Evolutionary conservation across 2,113 vertebrate genomes (phyloP).

Genomic region (Acanthisitta chloris): DNA sequence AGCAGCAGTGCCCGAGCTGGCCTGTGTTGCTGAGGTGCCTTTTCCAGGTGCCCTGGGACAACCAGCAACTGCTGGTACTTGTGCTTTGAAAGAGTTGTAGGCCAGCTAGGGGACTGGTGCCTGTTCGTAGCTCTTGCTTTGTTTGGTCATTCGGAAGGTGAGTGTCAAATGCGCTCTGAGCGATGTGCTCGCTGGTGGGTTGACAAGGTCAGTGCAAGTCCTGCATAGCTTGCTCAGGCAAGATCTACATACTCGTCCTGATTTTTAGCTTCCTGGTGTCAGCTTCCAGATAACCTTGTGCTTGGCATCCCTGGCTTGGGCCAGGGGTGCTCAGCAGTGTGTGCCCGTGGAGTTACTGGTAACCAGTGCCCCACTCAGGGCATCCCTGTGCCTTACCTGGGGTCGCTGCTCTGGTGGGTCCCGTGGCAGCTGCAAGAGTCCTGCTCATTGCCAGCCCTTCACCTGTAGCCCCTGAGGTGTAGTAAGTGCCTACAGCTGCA

Average conservation of each 20-base stretch:
- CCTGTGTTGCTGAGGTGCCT: neutral
- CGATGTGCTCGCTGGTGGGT: accelerated
- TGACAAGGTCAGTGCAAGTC: neutral
- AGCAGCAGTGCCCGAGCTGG: accelerated
- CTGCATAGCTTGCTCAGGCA: neutral
- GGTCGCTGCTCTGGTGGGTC: too few relatives aligned
- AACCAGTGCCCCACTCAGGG: accelerated
- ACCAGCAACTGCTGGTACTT: accelerated
- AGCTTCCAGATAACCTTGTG: neutral
- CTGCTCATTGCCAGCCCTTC: neutral
- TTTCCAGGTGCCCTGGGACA: accelerated
- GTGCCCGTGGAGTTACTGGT: accelerated
- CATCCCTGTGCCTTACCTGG: too few relatives aligned
- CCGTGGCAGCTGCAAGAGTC: accelerated
- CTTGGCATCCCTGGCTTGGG: accelerated
- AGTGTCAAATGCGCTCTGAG: accelerated
- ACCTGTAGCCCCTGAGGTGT: accelerated
- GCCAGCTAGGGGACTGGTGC: accelerated
- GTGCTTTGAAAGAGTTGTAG: neutral
- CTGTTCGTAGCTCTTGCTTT: accelerated
- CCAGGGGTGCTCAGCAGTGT: accelerated
- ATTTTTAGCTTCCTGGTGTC: neutral
- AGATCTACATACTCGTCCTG: accelerated
- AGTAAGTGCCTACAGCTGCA: accelerated
- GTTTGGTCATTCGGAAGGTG: neutral